These are phyloP conservation scores for Daubentonia madagascariensis DNA, from an alignment of 2,113 vertebrate species.

Conservation along the genomic window DNA sequence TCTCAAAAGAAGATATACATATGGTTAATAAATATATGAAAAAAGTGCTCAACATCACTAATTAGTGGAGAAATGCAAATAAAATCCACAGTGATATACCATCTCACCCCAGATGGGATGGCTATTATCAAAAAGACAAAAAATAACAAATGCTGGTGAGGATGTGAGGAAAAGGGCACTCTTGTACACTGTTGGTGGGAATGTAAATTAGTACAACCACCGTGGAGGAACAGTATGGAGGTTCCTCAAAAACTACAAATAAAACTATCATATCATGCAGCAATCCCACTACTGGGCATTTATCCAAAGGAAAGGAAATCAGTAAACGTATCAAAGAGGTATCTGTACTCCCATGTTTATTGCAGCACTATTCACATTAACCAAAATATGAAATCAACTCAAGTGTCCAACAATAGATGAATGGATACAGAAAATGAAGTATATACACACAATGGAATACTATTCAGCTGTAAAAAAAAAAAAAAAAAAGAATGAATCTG, in stretches of 20 bases:
- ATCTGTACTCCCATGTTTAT: not conserved
- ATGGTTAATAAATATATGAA: not conserved
- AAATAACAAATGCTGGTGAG: not conserved
- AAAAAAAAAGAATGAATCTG: not conserved
- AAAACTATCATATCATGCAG: not conserved
- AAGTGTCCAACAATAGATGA: not conserved
- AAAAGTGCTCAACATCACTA: not conserved
- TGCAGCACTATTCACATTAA: not conserved
- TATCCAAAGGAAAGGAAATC: not conserved
- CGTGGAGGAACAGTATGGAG: not conserved
- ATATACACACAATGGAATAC: not conserved
- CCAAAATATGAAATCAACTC: not conserved
- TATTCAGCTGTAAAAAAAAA: not conserved
- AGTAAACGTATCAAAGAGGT: not conserved
- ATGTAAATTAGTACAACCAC: not conserved
- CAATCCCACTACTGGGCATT: not conserved
- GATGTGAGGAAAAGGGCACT: not conserved
- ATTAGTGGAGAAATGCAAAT: not conserved
- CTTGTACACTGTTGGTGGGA: not conserved
- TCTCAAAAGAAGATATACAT: not conserved
- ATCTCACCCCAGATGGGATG: not conserved
- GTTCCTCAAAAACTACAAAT: not conserved
- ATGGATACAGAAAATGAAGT: not conserved
- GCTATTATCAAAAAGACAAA: not conserved
- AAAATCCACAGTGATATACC: not conserved